These are phyloP conservation scores for Myotis pilosus DNA, from an alignment of 2,797 vertebrate genomes.

Conservation along the genomic window DNA sequence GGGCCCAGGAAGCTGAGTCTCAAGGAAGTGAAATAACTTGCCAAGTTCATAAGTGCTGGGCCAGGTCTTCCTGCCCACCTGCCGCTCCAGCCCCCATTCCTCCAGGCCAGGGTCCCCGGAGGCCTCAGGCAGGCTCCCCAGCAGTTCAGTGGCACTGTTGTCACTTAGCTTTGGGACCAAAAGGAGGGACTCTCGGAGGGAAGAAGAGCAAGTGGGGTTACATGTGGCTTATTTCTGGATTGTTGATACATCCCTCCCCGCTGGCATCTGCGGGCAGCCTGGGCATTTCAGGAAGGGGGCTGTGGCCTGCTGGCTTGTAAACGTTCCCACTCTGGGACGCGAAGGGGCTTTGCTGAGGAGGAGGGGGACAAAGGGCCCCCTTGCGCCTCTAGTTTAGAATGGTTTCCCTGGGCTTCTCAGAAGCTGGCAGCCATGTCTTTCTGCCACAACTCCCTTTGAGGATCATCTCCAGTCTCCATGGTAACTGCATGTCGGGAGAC, in stretches of 20 bases:
- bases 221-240: not conserved
- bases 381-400: not conserved
- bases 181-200: not conserved
- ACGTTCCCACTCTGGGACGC: not conserved
- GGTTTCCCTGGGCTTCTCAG: constrained; percentile 10
- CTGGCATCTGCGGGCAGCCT: not conserved
- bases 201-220: not conserved
- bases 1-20: not conserved
- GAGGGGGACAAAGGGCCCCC: constrained; percentile 9
- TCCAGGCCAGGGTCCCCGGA: not conserved
- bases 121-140: not conserved
- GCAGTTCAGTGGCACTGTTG: not conserved
- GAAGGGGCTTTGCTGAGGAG: not conserved
- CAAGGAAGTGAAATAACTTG: not conserved
- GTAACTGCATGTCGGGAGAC: constrained; percentile 84
- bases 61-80: not conserved
- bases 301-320: not conserved
- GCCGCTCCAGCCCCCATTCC: not conserved
- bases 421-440: constrained; percentile 20
- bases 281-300: not conserved
- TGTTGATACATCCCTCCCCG: not conserved
- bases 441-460: constrained; percentile 64
- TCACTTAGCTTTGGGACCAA: not conserved
- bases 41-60: not conserved
- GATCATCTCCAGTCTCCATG: constrained; percentile 88